These are phyloP conservation scores for Helarctos malayanus DNA, from an alignment of 2,797 vertebrate species.

Conservation along the genomic window DNA sequence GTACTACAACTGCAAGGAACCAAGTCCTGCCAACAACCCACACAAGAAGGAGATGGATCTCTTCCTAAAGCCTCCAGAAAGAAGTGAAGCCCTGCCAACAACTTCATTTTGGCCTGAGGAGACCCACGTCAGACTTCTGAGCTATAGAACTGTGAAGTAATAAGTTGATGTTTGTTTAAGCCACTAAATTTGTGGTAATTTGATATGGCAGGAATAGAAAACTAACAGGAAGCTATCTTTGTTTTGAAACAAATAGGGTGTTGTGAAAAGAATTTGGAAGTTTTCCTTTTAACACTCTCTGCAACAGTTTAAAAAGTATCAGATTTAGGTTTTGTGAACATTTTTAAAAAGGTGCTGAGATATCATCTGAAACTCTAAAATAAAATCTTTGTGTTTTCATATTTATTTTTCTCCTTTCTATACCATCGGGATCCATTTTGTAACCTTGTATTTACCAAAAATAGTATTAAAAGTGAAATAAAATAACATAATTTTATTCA, in stretches of 20 bases:
- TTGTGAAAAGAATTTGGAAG: not conserved
- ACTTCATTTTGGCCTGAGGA: not conserved
- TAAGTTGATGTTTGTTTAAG: not conserved
- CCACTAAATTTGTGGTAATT: not conserved
- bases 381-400: not conserved
- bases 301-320: not conserved
- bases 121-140: not conserved
- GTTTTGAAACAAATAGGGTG: not conserved
- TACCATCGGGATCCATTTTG: not conserved
- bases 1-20: not conserved
- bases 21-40: not conserved
- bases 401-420: constrained; percentile 25
- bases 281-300: not conserved
- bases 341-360: not conserved
- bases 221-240: not conserved
- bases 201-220: not conserved
- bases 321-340: not conserved
- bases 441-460: not conserved
- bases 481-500: not conserved
- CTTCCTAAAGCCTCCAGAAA: not conserved
- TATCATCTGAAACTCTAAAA: not conserved
- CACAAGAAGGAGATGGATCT: not conserved
- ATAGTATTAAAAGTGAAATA: not conserved
- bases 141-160: not conserved
- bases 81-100: not conserved